Conservation (phyloP, 1,140 invertebrate genomes). For the Drosophila lini region DNA sequence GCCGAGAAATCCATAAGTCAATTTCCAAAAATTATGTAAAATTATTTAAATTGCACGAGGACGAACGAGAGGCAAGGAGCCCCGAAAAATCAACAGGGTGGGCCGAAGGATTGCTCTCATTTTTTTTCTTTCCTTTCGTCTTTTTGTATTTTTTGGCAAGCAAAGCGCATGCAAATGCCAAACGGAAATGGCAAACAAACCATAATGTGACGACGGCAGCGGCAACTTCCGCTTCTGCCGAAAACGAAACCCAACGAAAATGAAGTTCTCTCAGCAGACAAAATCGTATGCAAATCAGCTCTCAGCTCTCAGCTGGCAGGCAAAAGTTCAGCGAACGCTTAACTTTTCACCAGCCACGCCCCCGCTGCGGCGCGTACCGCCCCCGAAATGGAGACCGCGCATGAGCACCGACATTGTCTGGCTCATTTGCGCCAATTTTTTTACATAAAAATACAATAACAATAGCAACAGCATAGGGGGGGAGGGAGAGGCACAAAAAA, state of each 20-base stretch:
- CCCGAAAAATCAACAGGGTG: constrained; percentile 70
- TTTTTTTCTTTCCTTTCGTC: neutral
- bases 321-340: constrained; percentile 82
- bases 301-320: constrained; percentile 41
- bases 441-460: constrained; percentile 73
- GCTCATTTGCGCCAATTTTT: constrained; percentile 82
- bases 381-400: constrained; percentile 53
- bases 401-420: constrained; percentile 82
- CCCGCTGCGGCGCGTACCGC: constrained; percentile 15
- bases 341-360: constrained; percentile 62
- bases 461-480: constrained; percentile 29
- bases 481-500: constrained; percentile 16
- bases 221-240: constrained; percentile 69
- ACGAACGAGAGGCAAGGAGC: constrained; percentile 17
- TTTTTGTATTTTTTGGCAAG: constrained; percentile 39
- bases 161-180: constrained; percentile 78
- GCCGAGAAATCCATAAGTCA: constrained; percentile 81
- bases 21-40: constrained; percentile 84
- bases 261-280: constrained; percentile 58
- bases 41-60: constrained; percentile 82
- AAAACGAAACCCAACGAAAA: constrained; percentile 42
- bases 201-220: constrained; percentile 77
- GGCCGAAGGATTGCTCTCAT: constrained; percentile 19
- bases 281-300: constrained; percentile 82
- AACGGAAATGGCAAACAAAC: constrained; percentile 82